Conservation (phyloP, 2,888 invertebrate genomes). For the Bedellia somnulentella region DNA sequence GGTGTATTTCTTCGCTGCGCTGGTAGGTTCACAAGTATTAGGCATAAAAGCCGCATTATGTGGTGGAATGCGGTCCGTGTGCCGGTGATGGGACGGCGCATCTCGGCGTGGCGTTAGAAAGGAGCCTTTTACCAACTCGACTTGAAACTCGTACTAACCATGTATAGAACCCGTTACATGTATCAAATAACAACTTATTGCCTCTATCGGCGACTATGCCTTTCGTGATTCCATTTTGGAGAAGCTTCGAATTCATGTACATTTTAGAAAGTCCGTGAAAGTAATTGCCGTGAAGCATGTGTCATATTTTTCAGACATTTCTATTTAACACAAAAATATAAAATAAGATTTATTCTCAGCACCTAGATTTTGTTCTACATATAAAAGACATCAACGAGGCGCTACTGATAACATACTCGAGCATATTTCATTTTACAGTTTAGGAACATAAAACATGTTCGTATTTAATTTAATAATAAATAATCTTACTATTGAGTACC, state of each 20-base stretch:
- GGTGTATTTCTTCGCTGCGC: constrained; percentile 29
- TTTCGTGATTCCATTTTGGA: not conserved
- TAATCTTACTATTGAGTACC: too few relatives aligned
- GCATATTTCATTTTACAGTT: too few relatives aligned
- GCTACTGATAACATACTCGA: too few relatives aligned
- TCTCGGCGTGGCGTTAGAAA: constrained; percentile 1
- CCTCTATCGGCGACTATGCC: not conserved
- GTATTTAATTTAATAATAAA: too few relatives aligned
- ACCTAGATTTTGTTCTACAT: too few relatives aligned
- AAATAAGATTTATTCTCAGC: not conserved
- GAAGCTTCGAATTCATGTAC: not conserved
- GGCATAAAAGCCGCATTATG: constrained; percentile 29
- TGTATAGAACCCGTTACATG: not conserved
- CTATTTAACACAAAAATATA: not conserved
- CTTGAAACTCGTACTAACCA: too few relatives aligned
- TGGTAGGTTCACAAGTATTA: constrained; percentile 26
- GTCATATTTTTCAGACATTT: too few relatives aligned
- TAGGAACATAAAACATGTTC: too few relatives aligned
- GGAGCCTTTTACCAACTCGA: constrained; percentile 3
- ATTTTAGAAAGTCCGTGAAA: not conserved
- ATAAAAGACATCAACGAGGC: too few relatives aligned
- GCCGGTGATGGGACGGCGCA: constrained; percentile 2
- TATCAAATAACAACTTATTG: not conserved
- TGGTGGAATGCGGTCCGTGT: constrained; percentile 11
- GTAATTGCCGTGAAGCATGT: too few relatives aligned